Percentiles rank a stretch among this genome's conserved stretches.
Conservation (phyloP, 2,888 invertebrate genomes). For the Mesoligia furuncula region DNA sequence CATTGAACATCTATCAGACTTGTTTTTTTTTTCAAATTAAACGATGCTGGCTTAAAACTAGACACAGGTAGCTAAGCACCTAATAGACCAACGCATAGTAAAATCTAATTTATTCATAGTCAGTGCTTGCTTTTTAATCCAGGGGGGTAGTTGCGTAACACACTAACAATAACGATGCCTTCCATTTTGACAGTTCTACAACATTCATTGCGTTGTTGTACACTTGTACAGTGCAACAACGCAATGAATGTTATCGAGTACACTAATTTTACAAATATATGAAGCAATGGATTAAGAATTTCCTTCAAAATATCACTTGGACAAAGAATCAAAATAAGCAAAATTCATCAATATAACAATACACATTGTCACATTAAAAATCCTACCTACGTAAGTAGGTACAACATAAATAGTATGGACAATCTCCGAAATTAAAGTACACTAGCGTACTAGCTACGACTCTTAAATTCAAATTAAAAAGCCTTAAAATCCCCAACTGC, state of each 20-base stretch:
- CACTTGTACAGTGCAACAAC: too few relatives aligned
- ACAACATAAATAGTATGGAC: background rate
- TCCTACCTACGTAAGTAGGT: background rate
- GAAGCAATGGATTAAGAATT: background rate
- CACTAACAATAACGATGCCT: background rate
- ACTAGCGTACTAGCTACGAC: slow-evolving; percentile 7
- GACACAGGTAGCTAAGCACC: background rate
- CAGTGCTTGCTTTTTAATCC: background rate
- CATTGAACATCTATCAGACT: background rate
- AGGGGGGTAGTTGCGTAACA: background rate
- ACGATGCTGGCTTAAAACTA: background rate
- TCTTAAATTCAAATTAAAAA: slow-evolving; percentile 62
- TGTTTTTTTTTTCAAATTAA: background rate
- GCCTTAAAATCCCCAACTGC: slow-evolving; percentile 50
- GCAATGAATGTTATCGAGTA: background rate
- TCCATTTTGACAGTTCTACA: background rate
- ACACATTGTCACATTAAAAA: background rate
- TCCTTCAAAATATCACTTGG: background rate
- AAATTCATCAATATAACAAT: background rate
- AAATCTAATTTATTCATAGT: background rate
- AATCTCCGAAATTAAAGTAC: background rate
- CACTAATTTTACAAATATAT: background rate
- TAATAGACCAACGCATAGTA: background rate
- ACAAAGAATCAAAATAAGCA: background rate
- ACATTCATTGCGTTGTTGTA: background rate